Conservation (phyloP, 2,888 invertebrate genomes). For the Archips crataeganus region DNA sequence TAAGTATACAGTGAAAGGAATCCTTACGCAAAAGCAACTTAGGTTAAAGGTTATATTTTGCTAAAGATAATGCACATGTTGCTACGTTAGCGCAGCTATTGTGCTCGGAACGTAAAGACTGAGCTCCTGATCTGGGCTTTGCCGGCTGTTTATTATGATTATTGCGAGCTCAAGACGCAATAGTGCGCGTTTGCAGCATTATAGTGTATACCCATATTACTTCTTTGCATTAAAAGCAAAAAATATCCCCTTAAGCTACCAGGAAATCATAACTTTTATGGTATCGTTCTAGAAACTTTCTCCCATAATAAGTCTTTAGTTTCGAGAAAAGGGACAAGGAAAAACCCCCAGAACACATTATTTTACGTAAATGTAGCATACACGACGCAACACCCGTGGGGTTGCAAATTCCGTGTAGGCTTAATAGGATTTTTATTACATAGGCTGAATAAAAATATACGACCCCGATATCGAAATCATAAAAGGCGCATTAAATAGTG, state of each 20-base stretch:
- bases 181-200: constrained; percentile 30
- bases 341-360: constrained; percentile 39
- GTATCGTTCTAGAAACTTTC: not conserved
- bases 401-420: constrained; percentile 39
- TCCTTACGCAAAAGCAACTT: constrained; percentile 7
- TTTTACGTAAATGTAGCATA: constrained; percentile 42
- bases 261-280: constrained; percentile 17
- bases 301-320: constrained; percentile 6
- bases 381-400: constrained; percentile 40
- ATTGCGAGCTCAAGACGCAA: constrained; percentile 41
- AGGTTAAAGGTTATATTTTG: constrained; percentile 12
- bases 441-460: constrained; percentile 40
- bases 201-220: constrained; percentile 20
- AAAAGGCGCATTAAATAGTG: constrained; percentile 35
- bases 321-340: constrained; percentile 32
- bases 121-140: constrained; percentile 43
- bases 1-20: not conserved
- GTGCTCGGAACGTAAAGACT: constrained; percentile 33
- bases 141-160: constrained; percentile 46
- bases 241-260: not conserved
- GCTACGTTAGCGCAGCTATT: constrained; percentile 24
- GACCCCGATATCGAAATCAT: constrained; percentile 38
- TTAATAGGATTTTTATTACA: constrained; percentile 43
- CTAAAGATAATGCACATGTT: constrained; percentile 32
- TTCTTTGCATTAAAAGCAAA: constrained; percentile 15